Conservation (phyloP, 2,113 vertebrate species). For the Carollia perspicillata region DNA sequence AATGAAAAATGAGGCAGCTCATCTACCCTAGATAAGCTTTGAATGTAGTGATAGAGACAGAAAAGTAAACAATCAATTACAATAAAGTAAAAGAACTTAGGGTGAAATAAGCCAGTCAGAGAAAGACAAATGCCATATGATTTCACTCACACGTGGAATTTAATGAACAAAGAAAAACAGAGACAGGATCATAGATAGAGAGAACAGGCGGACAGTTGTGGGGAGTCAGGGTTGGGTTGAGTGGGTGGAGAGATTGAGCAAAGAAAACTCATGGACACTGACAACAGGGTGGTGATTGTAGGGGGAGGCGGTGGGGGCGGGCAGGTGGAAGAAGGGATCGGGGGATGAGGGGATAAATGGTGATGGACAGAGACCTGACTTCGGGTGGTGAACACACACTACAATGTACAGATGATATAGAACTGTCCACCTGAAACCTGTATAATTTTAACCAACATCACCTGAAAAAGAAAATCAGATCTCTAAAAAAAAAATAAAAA, state of each 20-base stretch:
- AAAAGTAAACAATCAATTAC: not conserved
- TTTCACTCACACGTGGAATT: not conserved
- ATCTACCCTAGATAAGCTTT: not conserved
- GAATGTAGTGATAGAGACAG: not conserved
- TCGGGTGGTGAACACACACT: not conserved
- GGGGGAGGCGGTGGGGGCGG: not conserved
- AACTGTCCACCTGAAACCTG: not conserved
- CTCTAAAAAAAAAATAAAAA: not conserved
- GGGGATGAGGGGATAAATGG: not conserved
- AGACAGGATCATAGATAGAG: not conserved
- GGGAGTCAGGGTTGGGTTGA: not conserved
- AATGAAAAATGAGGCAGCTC: not conserved
- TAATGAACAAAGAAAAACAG: not conserved
- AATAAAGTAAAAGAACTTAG: not conserved
- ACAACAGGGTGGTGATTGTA: not conserved
- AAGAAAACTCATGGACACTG: not conserved
- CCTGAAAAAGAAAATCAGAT: not conserved
- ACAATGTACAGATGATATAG: not conserved
- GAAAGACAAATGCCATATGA: not conserved
- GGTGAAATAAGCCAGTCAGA: not conserved
- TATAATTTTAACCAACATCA: not conserved
- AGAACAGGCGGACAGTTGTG: not conserved
- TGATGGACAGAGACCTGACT: not conserved
- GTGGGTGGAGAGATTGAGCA: not conserved
- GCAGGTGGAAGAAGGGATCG: too few species aligned